Conservation (phyloP, 2,113 vertebrate species). For the Lepisosteus oculatus region DNA sequence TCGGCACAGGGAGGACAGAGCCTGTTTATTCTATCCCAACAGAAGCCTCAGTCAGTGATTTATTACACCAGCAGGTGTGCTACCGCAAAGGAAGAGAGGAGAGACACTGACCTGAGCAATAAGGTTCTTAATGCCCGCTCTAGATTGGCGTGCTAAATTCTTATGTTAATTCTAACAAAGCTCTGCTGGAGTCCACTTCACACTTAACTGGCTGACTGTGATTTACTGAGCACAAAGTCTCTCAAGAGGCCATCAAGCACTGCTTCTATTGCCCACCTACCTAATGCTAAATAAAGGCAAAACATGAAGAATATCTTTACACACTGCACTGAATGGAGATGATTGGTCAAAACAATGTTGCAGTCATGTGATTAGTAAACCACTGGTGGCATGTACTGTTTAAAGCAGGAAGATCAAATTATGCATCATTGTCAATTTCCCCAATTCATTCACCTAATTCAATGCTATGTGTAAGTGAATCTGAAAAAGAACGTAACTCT, state of each 20-base stretch:
- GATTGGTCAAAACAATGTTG: no score
- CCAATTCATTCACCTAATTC: no score
- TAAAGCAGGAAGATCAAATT: no score
- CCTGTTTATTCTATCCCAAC: conserved; percentile 13
- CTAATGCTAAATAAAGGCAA: no score
- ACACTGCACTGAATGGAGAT: no score
- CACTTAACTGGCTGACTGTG: not conserved
- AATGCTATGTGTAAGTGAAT: no score
- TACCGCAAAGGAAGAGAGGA: conserved; percentile 18
- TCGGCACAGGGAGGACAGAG: conserved; percentile 23
- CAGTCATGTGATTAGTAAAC: no score
- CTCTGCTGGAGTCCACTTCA: not conserved
- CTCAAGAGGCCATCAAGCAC: not conserved
- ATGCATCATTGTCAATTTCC: no score
- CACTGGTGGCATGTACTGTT: no score
- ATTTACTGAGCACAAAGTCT: not conserved
- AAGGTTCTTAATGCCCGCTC: not conserved
- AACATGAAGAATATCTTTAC: no score
- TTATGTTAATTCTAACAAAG: not conserved
- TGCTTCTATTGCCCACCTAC: not conserved
- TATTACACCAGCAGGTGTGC: conserved; percentile 40
- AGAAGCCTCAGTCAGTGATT: conserved; percentile 30
- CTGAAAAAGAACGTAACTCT: no score
- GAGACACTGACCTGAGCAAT: conserved; percentile 20
- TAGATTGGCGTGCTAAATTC: not conserved